Evolutionary conservation across 2,888 invertebrate species (phyloP), one percentile per base, ranked within the genome.

Genomic region (Cinara cedri): DNA sequence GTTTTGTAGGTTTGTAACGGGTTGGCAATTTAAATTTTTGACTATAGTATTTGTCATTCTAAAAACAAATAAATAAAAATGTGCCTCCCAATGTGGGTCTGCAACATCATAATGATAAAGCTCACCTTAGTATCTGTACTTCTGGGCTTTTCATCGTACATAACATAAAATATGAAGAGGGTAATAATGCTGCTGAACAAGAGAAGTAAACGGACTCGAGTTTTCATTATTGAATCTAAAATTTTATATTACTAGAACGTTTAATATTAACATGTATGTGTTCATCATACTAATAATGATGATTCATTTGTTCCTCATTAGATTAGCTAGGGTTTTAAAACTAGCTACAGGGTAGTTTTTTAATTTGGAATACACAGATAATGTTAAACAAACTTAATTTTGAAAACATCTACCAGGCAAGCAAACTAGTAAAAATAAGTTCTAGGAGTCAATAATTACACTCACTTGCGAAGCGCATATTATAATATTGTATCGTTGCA

Each of bases 151-250:
- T 78, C 68, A 21, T 70, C 57, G n/a, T 51, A 42, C 11, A 49
- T n/a, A 10, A 70, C 51, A 49, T 62, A 62, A 6, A 78, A 1
- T 21, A 70, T 1, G 9, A 57, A 60, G n/a, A 78, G 14, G 16
- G 34, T 62, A 42, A 78, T 44, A 13, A 42, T 34, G 10, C 60
- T n/a, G 16, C 16, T 21, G 60, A 78, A 51, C 19, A 78, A 26
- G 60, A 78, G 49, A 34, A 60, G 21, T 16, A 78, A n/a, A 34
- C 78, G 78, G 2, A 70, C 57, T 14, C 68, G 78, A 34, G 70
- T 70, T 70, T 78, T 78, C 78, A 78, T 78, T 60, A 70, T 78
- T 49, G 49, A 51, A 42, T 21, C 13, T 10, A 21, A 51, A 49
- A 49, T 34, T 34, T n/a, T n/a, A n/a, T 34, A 34, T 34, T 34